Evolutionary conservation across 2,113 vertebrate species (phyloP).

Genomic region (Nannobrachium achirus): DNA sequence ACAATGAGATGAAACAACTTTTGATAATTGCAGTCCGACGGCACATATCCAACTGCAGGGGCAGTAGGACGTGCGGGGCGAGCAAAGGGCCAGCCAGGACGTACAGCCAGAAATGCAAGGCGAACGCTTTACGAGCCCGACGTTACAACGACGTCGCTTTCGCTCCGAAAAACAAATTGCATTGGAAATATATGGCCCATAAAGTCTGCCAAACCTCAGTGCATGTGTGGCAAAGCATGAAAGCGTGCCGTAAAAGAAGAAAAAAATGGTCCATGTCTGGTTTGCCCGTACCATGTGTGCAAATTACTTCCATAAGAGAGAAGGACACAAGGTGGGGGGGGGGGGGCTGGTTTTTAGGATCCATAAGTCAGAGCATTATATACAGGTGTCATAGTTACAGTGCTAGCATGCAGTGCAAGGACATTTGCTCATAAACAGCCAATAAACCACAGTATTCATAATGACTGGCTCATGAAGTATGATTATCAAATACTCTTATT

Average conservation of each 20-base stretch:
- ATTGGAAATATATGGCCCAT: constrained; percentile 78
- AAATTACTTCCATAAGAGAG: constrained; percentile 5
- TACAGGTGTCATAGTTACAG: constrained; percentile 16
- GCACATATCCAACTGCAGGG: too few species aligned
- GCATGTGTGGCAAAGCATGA: constrained; percentile 73
- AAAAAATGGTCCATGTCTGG: constrained; percentile 40
- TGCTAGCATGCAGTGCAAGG: too few species aligned
- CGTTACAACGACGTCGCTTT: constrained; percentile 72
- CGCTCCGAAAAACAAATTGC: constrained; percentile 82
- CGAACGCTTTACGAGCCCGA: constrained; percentile 62
- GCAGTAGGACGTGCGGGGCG: too few species aligned
- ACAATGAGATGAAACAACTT: too few species aligned
- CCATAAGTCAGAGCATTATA: constrained; percentile 22
- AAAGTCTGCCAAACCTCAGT: constrained; percentile 79
- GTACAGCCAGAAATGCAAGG: constrained; percentile 63
- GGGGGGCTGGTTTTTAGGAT: constrained; percentile 24
- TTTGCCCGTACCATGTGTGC: constrained; percentile 50
- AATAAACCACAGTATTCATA: not conserved
- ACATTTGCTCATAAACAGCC: too few species aligned
- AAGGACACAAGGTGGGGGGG: constrained; percentile 1
- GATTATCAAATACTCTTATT: too few species aligned
- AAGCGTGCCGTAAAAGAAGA: constrained; percentile 63
- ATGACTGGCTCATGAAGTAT: too few species aligned
- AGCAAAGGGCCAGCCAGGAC: constrained; percentile 24
- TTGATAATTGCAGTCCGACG: too few species aligned